phyloP scores from a whole-genome alignment of 2,888 invertebrate species.

The Acanthosepion pharaonis region DNA sequence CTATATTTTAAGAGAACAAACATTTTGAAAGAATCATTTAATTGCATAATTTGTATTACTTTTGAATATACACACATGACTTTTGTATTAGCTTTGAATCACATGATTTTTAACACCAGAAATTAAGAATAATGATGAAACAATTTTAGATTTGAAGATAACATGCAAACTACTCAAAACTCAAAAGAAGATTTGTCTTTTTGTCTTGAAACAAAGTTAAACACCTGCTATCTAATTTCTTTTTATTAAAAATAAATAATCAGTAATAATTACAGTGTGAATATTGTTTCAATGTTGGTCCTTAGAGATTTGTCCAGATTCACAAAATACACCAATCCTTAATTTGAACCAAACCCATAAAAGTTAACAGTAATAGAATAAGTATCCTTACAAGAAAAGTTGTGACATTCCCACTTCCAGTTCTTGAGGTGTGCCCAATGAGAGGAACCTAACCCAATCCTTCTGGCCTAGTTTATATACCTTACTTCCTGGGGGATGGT shows the following conservation, averaged over 20 bases:
- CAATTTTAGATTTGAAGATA: too few relatives aligned
- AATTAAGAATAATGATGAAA: too few relatives aligned
- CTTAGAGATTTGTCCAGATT: background rate
- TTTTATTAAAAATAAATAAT: background rate
- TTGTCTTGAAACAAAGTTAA: background rate
- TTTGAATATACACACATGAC: too few relatives aligned
- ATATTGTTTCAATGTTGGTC: background rate
- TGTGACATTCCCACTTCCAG: background rate
- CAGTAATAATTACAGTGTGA: background rate
- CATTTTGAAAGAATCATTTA: too few relatives aligned
- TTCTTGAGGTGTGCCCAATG: conserved; percentile 1
- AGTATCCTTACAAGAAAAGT: background rate
- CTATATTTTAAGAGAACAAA: too few relatives aligned
- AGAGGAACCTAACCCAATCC: background rate
- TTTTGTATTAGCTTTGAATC: too few relatives aligned
- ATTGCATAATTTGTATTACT: too few relatives aligned
- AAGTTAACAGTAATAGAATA: background rate
- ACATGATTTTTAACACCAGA: too few relatives aligned
- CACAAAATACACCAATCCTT: background rate
- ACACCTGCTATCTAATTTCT: background rate
- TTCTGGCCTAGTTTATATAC: background rate
- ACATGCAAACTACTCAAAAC: too few relatives aligned
- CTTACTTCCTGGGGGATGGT: background rate
- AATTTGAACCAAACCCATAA: background rate
- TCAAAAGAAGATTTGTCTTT: background rate